These are phyloP conservation scores for Neoascia interrupta DNA, from an alignment of 2,888 invertebrate genomes.

Conservation along the genomic window DNA sequence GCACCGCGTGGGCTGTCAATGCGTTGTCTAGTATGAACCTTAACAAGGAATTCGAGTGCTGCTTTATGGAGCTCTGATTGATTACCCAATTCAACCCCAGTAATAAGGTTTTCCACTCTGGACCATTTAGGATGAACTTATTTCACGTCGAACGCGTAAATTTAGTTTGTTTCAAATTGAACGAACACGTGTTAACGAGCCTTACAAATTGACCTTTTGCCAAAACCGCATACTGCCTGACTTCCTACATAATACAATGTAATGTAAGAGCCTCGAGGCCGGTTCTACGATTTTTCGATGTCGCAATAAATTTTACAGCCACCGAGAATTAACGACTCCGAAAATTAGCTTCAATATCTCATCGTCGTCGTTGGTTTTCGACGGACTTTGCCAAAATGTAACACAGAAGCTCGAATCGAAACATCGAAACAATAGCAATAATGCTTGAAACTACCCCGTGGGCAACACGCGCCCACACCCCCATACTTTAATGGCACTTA, in stretches of 20 bases:
- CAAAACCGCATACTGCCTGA: background rate
- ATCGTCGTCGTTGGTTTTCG: background rate
- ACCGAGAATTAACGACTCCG: constrained; percentile 42
- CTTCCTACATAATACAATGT: too few species aligned
- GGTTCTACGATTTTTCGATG: constrained; percentile 13
- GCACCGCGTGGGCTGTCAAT: too few species aligned
- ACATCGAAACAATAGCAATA: constrained; percentile 37
- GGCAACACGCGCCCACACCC: background rate
- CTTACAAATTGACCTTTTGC: background rate
- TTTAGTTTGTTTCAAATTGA: too few species aligned
- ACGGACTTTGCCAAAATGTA: constrained; percentile 5
- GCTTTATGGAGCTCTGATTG: too few species aligned
- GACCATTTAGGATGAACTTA: too few species aligned
- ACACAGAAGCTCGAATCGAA: constrained; percentile 33
- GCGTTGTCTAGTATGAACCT: too few species aligned
- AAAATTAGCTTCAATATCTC: constrained; percentile 39
- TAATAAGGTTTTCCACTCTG: too few species aligned
- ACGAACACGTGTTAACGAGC: background rate
- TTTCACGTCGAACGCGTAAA: too few species aligned
- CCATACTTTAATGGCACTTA: constrained; percentile 34
- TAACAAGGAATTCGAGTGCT: too few species aligned
- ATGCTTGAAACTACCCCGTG: background rate
- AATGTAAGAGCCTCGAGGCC: background rate
- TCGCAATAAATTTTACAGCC: constrained; percentile 26
- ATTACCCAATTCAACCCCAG: too few species aligned